A percentile compares a stretch with the other conserved stretches of the same genome.
These are phyloP conservation scores for Noturus placidus DNA, from an alignment of 2,113 vertebrate species.

Conservation along the genomic window DNA sequence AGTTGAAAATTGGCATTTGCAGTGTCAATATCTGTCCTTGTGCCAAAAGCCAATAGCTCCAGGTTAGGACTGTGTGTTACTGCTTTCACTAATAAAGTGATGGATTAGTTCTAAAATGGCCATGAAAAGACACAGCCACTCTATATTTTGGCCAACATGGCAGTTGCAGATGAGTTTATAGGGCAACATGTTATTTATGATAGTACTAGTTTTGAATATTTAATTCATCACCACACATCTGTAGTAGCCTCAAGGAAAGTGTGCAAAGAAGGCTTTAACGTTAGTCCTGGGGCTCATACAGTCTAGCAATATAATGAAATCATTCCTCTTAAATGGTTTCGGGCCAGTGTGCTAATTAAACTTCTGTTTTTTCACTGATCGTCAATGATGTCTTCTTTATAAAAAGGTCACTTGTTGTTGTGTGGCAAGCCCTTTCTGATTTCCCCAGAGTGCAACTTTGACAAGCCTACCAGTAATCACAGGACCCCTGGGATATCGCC, in stretches of 20 bases:
- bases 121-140: background rate
- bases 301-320: slow-evolving; percentile 3
- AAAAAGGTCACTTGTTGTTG: slow-evolving; percentile 20
- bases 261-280: background rate
- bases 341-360: slow-evolving; percentile 29
- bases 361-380: slow-evolving; percentile 25
- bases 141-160: background rate
- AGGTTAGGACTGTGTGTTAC: background rate
- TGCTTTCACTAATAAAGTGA: slow-evolving; percentile 30
- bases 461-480: slow-evolving; percentile 21
- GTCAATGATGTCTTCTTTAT: slow-evolving; percentile 15
- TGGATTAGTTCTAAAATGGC: slow-evolving; percentile 13
- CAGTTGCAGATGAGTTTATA: slow-evolving; percentile 10
- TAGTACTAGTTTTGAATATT: slow-evolving; percentile 1
- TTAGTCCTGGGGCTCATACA: background rate
- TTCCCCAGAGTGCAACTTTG: slow-evolving; percentile 40
- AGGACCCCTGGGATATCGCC: background rate
- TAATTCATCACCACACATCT: background rate
- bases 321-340: slow-evolving; percentile 18
- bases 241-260: background rate
- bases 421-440: slow-evolving; percentile 30
- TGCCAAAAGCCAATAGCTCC: slow-evolving; percentile 22
- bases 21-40: slow-evolving; percentile 45
- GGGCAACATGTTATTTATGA: slow-evolving; percentile 15
- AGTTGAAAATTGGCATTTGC: slow-evolving; percentile 20